Base-by-base conservation (phyloP, 2,113 vertebrate species). In the Turdus rufiventris region DNA sequence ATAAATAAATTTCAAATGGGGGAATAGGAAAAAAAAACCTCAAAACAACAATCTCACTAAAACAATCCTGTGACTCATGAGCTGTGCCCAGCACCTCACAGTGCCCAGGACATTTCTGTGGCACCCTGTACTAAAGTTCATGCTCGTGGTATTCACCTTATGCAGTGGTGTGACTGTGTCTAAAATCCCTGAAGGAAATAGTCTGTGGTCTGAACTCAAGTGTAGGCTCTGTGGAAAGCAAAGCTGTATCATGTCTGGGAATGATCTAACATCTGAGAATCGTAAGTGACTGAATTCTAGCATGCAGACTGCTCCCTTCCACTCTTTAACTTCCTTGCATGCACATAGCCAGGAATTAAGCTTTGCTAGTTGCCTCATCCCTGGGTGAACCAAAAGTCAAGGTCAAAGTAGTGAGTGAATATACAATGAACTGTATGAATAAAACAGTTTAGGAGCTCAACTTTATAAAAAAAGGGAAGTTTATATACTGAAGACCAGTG, bases 61-160 rank as follows among this genome's bases (percentile, higher is more conserved):
- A 66, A 48, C n/a, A 76, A 56, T 51, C 54, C 34, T 66, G 0
- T 38, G 71, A 57, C 7, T 33, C 12, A 8, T 47, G 57, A 78
- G 34, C 61, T 33, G 18, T 65, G 45, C 42, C 50, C 28, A 48
- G 16, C 12, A 61, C 12, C 51, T 48, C 0, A 0, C 13, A 57
- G 23, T 47, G 20, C 9, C 31, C n/a, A 38, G 29, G 56, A 66
- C 10, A 42, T 65, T 82, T 74, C 50, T 42, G 50, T 79, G 57
- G 36, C 42, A 48, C 9, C 6, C 3, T 14, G 23, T 26, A 42
- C 8, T 3, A 42, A 53, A 33, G 45, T 24, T 80, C 16, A 23
- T 36, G 12, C 20, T 24, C 31, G 24, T 29, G 11, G 6, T 50
- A 42, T n/a, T 82, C 67, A 74, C 9, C 31, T 58, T n/a, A n/a